Evolutionary conservation across 30 jellyfish, hydroid and myxozoan genomes (phyloP), one percentile per base, ranked within the genome.

Genomic region (Turritopsis rubra): DNA sequence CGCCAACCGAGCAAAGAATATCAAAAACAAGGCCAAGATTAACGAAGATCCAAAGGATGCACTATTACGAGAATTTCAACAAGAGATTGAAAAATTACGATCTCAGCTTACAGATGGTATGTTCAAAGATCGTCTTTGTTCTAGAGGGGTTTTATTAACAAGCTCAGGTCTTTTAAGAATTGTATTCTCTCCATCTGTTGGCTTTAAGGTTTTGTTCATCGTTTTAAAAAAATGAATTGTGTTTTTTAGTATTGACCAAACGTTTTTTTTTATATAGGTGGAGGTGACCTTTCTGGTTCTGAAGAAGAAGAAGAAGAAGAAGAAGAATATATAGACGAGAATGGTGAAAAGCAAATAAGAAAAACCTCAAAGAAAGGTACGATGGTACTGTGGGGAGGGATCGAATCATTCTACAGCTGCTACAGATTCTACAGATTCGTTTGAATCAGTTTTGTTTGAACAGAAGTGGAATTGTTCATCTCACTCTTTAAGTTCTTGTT

Each of bases 41-140:
- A 92, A 92, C 73, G 98, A 92, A 65, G 98, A 92, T 85, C 98
- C 98, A 1, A 92, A 92, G 81, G 98, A 92, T 85, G 98, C 98
- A 20, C 81, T 92, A 18, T 87, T 92, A 0, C 89, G 98, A 20
- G 94, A 92, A 75, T 92, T 92, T 79, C 98, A 92, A 79, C 81
- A 78, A 28, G 98, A 92, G 85, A 73, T 92, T 22, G 98, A 92
- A 75, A 87, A 85, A 77, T 89, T 92, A 16, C 84, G 83, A 75
- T 91, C 95, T 17, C 96, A 88, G 65, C 81, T 92, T 22, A 89
- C 81, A 21, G 98, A 92, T 22, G 98, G 98, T 90, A 80, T 8
- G 80, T 54, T 66, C 18, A 25, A 29, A 28, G 27, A 0, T 73
- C 5, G 21, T 84, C 30, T 0, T 81, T 53, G 66, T 8, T 27